Evolutionary conservation across 2,888 invertebrate species (phyloP).

Genomic region (Eristalis arbustorum): DNA sequence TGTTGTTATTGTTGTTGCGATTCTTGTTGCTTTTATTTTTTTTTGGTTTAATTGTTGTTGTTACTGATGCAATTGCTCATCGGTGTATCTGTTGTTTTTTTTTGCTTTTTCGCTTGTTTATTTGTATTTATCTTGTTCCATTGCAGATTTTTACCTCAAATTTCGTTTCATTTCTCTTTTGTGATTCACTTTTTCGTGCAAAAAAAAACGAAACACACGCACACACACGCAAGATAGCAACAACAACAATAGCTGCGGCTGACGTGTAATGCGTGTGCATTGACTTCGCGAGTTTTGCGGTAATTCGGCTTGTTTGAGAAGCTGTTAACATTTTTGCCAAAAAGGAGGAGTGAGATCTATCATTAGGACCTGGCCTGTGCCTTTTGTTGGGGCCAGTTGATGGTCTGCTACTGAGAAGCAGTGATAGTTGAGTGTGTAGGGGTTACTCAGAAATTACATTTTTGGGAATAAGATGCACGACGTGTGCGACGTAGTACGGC

Average conservation of each 20-base stretch:
- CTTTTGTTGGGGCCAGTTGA: not conserved
- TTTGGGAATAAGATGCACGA: no score
- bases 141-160: constrained; percentile 46
- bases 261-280: not conserved
- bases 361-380: not conserved
- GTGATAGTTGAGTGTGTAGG: no score
- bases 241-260: not conserved
- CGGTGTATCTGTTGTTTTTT: constrained; percentile 55
- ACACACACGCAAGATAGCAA: not conserved
- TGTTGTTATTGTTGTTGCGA: constrained; percentile 26
- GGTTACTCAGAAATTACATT: no score
- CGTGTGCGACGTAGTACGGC: no score
- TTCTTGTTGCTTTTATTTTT: constrained; percentile 24
- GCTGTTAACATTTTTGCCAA: not conserved
- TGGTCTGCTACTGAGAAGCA: not conserved
- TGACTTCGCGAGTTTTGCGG: not conserved
- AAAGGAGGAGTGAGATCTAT: not conserved
- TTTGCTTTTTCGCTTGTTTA: constrained; percentile 23
- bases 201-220: not conserved
- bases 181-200: constrained; percentile 37
- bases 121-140: constrained; percentile 19
- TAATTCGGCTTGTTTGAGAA: not conserved
- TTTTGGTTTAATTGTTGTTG: constrained; percentile 44
- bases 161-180: constrained; percentile 49
- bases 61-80: constrained; percentile 68